Percentiles rank a stretch among this genome's conserved stretches.
Evolutionary conservation across 2,113 vertebrate genomes (phyloP).

Genomic region (Xiphophorus hellerii): DNA sequence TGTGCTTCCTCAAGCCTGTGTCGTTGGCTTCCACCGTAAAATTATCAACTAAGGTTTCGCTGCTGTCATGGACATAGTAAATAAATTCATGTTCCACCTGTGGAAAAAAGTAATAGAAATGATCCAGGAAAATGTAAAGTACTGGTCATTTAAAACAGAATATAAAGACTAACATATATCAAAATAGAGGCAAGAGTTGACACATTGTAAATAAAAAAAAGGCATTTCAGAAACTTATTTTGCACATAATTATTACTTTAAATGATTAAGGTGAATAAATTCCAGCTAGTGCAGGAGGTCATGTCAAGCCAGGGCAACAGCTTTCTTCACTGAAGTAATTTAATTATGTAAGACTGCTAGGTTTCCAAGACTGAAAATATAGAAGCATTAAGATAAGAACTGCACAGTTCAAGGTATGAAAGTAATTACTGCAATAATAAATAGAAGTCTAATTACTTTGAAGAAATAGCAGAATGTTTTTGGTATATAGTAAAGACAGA

Average conservation of each 20-base stretch:
- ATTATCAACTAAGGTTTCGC: conserved; percentile 82
- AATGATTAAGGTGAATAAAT: not conserved
- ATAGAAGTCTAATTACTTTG: no score
- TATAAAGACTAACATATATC: not conserved
- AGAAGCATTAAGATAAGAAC: no score
- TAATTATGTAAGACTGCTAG: not conserved
- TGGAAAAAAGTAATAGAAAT: conserved; percentile 47
- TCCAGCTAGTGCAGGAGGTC: not conserved
- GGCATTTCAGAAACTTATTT: not conserved
- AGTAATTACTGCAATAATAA: no score
- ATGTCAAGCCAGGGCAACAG: not conserved
- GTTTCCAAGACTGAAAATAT: no score
- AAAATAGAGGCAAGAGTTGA: not conserved
- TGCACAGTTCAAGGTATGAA: no score
- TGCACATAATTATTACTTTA: not conserved
- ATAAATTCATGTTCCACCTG: conserved; percentile 89
- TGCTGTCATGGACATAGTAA: conserved; percentile 88
- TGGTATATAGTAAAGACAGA: no score
- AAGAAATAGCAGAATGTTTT: no score
- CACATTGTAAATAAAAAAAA: not conserved
- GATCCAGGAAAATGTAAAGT: not conserved
- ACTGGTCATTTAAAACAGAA: not conserved
- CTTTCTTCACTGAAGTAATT: not conserved
- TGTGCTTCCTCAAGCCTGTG: conserved; percentile 85
- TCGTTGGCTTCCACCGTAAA: conserved; percentile 87